Evolutionary conservation across 1,140 invertebrate species (phyloP).

Genomic region (Pseudomyrmex cubaensis): DNA sequence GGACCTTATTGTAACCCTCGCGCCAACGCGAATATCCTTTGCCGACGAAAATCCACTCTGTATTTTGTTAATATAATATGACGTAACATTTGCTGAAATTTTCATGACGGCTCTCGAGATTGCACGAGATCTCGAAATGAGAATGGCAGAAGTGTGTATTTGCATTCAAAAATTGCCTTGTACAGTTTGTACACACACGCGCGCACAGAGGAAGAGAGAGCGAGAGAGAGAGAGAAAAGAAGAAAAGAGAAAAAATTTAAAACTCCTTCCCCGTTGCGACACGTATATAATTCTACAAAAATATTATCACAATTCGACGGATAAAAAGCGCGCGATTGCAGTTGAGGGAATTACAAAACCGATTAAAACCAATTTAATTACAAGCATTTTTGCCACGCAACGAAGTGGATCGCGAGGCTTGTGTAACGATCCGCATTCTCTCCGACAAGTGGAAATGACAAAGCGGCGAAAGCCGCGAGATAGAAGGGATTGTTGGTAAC

Average conservation of each 20-base stretch:
- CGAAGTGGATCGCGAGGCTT: background rate
- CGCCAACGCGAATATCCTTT: background rate
- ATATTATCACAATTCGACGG: background rate
- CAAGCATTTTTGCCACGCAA: background rate
- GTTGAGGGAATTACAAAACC: background rate
- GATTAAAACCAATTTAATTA: slow-evolving; percentile 18
- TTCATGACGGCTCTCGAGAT: background rate
- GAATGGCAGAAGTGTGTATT: background rate
- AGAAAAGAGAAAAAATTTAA: background rate
- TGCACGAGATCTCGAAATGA: background rate
- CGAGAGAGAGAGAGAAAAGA: too few relatives aligned
- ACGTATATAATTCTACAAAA: too few relatives aligned
- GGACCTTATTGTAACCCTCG: slow-evolving; percentile 3
- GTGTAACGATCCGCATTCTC: background rate
- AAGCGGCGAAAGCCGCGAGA: background rate
- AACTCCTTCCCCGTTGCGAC: too few relatives aligned
- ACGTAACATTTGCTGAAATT: background rate
- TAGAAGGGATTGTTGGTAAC: slow-evolving; percentile 7
- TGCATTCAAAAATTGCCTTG: background rate
- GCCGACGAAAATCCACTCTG: background rate
- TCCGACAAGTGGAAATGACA: slow-evolving; percentile 6
- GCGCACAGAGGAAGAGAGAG: too few relatives aligned
- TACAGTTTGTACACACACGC: too few relatives aligned
- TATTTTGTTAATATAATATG: slow-evolving; percentile 1
- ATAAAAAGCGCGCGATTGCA: background rate